Percentiles rank a stretch among this genome's conserved stretches.
Conservation (phyloP, 92 coral and sea anemone species). For the Epizoanthus ramosus region DNA sequence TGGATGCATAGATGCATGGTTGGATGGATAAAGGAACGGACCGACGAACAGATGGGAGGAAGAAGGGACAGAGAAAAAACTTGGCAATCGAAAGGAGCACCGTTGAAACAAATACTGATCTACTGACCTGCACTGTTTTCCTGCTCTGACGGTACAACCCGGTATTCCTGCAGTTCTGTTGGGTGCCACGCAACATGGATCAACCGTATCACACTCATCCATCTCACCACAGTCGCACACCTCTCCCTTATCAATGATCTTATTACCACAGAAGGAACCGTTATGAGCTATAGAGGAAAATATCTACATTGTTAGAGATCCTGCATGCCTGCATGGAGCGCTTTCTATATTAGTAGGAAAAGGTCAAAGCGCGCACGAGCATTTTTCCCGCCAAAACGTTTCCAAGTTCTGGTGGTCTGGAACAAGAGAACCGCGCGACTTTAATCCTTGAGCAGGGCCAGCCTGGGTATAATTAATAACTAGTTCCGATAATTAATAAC, state of each 20-base stretch:
- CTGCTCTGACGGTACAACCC: conserved; percentile 65
- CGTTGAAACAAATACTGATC: neutral
- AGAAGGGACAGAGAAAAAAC: neutral
- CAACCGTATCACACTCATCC: conserved; percentile 70
- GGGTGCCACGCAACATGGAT: conserved; percentile 84
- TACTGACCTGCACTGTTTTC: conserved; percentile 89
- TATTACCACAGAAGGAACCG: conserved; percentile 90
- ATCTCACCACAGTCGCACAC: conserved; percentile 91
- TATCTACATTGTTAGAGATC: neutral
- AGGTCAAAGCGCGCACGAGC: no score
- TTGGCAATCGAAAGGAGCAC: neutral
- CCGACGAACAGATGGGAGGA: no score
- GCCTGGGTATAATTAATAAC: no score
- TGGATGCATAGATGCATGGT: no score
- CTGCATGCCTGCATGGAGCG: neutral
- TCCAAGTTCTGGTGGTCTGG: no score
- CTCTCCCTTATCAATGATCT: conserved; percentile 83
- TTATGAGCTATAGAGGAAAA: conserved; percentile 54
- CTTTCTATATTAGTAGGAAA: no score
- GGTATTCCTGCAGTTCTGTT: conserved; percentile 58
- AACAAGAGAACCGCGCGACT: no score
- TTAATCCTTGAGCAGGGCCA: no score
- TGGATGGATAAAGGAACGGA: no score
- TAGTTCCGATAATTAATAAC: no score
- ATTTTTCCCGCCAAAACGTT: no score